A percentile compares a stretch with the other conserved stretches of the same genome.
Conservation (phyloP, 2,113 vertebrate species). For the Sinocyclocheilus anophthalmus region DNA sequence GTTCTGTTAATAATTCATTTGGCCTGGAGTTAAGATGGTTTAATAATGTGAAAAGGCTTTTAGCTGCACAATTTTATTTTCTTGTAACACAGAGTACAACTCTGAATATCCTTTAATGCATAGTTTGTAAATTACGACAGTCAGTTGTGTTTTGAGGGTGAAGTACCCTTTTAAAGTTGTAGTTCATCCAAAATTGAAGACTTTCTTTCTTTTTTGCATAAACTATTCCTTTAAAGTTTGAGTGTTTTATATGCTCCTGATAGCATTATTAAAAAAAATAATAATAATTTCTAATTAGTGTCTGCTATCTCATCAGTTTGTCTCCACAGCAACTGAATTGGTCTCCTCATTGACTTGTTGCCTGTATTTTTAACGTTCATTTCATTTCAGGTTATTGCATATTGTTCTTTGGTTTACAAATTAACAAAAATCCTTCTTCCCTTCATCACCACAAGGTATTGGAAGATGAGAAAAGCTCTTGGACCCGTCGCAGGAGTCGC, state of each 20-base stretch:
- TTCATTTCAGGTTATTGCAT: conserved; percentile 45
- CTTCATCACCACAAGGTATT: conserved; percentile 70
- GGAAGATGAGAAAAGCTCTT: conserved; percentile 72
- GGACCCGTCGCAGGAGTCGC: conserved; percentile 68
- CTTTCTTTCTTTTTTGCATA: not conserved
- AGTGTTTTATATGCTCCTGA: not conserved
- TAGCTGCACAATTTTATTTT: no score
- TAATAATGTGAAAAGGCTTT: no score
- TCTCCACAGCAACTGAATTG: conserved; percentile 32
- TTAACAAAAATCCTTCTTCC: conserved; percentile 68
- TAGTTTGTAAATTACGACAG: not conserved
- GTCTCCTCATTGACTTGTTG: conserved; percentile 13
- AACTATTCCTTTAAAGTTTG: not conserved
- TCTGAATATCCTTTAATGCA: no score
- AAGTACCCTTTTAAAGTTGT: not conserved
- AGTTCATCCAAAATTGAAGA: not conserved
- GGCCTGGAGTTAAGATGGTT: no score
- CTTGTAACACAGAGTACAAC: no score
- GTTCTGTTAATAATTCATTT: no score
- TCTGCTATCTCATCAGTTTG: not conserved
- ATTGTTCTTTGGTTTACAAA: conserved; percentile 69
- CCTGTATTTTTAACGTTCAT: conserved; percentile 9
- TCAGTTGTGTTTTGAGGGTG: not conserved
- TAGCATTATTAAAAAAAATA: not conserved
- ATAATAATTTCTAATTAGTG: not conserved